Evolutionary conservation across 2,888 invertebrate species (phyloP), one percentile per base, ranked within the genome.

Genomic region (Chorisops tibialis): DNA sequence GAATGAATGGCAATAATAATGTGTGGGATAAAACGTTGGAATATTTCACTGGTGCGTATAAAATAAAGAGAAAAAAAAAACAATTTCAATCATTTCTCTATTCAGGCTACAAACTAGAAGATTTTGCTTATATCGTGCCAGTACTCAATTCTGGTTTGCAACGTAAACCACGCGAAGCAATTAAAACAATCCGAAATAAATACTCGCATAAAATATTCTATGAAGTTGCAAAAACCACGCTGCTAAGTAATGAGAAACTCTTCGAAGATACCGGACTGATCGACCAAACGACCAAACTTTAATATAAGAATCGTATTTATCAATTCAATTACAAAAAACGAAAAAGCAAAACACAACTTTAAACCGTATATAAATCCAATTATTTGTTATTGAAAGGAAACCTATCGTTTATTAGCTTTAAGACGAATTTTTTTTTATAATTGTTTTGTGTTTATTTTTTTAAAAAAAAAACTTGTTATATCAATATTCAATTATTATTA

Each of bases 191-290:
- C 59, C 82, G 88, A 68, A 92, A 89, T 77, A 97, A 97, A 80
- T 97, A 97, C 77, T 93, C 93, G 3, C 96, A 97, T 79, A 87
- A 87, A 71, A 90, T 95, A 74, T 96, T 96, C 81, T 93, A 90
- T 75, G 91, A 93, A 81, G 95, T 95, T 62, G 93, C 95, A 65
- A 91, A 90, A 77, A 85, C 89, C 66, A 87, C 91, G 19, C 79
- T 91, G 52, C 66, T 78, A 62, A 73, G 65, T 52, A 73, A 70
- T 30, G 70, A 70, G 43, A 68, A 74, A 65, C 67, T 79, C 16
- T 74, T 77, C 66, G 70, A 71, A 64, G 68, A 69, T 41, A 61
- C 59, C 7, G 47, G 37, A 24, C 38, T 47, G 5, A 48, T 59
- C 21, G 45, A 58, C n/a, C 39, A 54, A 7, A 39, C 41, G 22